Conservation (phyloP, 2,888 invertebrate species). For the Cheilosia variabilis region DNA sequence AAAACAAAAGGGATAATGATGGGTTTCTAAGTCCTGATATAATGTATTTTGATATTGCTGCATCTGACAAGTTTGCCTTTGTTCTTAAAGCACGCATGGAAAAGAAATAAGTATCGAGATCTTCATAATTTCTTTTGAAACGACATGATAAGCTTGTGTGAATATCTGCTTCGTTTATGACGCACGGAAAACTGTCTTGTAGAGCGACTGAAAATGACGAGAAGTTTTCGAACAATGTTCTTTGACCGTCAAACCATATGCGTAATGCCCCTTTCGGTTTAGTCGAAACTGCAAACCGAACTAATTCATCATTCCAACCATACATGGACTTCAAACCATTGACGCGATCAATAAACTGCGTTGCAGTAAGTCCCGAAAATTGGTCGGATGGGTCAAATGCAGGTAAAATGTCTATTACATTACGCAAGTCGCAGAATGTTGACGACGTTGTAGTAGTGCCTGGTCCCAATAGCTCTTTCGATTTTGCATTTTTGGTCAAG, state of each 20-base stretch:
- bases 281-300: background rate
- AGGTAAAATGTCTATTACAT: background rate
- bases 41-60: background rate
- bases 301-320: background rate
- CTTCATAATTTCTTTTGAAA: background rate
- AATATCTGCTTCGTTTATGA: background rate
- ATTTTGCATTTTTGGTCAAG: too few species aligned
- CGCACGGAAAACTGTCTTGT: background rate
- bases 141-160: background rate
- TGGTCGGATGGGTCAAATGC: background rate
- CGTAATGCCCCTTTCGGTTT: background rate
- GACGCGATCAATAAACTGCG: background rate
- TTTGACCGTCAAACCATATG: background rate
- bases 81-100: background rate
- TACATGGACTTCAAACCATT: background rate
- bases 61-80: background rate
- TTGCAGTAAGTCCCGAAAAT: background rate
- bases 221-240: background rate
- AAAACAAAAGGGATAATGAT: background rate
- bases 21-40: background rate
- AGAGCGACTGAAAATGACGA: background rate
- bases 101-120: constrained; percentile 3
- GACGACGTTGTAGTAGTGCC: background rate
- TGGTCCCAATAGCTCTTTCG: too few species aligned
- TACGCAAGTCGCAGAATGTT: background rate